Evolutionary conservation across 2,113 vertebrate genomes (phyloP).

Genomic region (Crotalus tigris): DNA sequence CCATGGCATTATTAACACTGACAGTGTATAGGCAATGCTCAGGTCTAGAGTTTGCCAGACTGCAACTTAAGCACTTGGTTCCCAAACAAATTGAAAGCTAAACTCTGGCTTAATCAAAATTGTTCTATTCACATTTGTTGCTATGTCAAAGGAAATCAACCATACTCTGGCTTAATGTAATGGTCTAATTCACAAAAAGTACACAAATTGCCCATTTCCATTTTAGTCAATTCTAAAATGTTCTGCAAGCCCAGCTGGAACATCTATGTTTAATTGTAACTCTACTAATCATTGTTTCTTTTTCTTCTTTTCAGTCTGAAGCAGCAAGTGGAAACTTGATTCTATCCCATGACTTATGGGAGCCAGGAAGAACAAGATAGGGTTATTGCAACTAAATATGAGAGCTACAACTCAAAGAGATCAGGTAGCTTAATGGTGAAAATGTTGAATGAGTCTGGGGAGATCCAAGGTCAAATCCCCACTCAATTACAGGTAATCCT

Average conservation of each 20-base stretch:
- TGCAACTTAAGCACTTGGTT: neutral
- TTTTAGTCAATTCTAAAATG: neutral
- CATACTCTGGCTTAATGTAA: neutral
- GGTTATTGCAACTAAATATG: neutral
- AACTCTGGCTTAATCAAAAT: neutral
- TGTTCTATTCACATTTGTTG: neutral
- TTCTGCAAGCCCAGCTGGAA: neutral
- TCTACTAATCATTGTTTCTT: neutral
- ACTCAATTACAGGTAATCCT: neutral
- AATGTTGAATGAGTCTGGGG: neutral
- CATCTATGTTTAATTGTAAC: neutral
- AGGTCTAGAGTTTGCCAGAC: neutral
- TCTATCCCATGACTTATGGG: neutral
- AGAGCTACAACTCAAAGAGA: neutral
- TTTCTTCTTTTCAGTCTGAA: neutral
- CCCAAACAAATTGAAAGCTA: neutral
- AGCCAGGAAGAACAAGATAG: neutral
- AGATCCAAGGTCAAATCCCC: neutral
- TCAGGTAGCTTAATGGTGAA: neutral
- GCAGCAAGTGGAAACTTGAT: neutral
- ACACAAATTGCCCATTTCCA: neutral
- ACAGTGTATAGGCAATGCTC: neutral
- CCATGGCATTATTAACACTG: neutral
- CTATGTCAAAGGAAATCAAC: neutral
- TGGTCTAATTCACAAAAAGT: neutral